Base-by-base conservation (phyloP, 2,797 vertebrate species). In the Coregonus sp. region DNA sequence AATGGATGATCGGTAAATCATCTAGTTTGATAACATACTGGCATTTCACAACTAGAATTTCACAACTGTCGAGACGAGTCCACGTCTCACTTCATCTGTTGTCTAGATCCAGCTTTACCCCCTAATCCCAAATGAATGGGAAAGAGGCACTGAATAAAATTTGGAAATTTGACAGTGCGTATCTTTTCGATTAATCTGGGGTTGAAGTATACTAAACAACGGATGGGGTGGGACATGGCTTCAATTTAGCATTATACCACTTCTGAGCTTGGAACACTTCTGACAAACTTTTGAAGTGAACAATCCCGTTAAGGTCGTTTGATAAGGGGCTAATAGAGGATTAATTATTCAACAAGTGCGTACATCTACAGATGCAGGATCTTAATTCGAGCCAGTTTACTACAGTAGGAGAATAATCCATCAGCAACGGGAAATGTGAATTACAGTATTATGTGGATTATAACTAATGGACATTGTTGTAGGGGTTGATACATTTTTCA, bases 171-270 rank as follows among this genome's bases (percentile, higher is more conserved):
- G 25, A 25, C 25, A 25, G 31, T 33, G 31, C 3, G 31, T 33
- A 33, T 33, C 31, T 40, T 40, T 40, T 1, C 40, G 1, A 40
- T 61, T 61, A 0, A 7, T 61, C n/a, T 56, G 54, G 15, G 15
- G 18, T 56, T 56, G 54, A 5, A 14, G 15, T 5, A n/a, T 56
- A 4, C 4, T 31, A 61, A 11, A 61, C 56, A 61, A 25, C 56
- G 9, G 56, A 59, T 59, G 7, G 90, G 92, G 69, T 91, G 80
- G 37, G 37, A 6, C 5, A 37, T 0, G 5, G 37, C 1, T 37
- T 37, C 37, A 37, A 37, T 5, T 37, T 37, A 5, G 37, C 1
- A 37, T 37, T 6, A 37, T 6, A 37, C 37, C 5, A 37, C 37
- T 37, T 37, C 37, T 37, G 37, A 37, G 37, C 37, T 6, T 37